phyloP scores from a whole-genome alignment of 2,888 invertebrate species.

The Phlogophora meticulosa region DNA sequence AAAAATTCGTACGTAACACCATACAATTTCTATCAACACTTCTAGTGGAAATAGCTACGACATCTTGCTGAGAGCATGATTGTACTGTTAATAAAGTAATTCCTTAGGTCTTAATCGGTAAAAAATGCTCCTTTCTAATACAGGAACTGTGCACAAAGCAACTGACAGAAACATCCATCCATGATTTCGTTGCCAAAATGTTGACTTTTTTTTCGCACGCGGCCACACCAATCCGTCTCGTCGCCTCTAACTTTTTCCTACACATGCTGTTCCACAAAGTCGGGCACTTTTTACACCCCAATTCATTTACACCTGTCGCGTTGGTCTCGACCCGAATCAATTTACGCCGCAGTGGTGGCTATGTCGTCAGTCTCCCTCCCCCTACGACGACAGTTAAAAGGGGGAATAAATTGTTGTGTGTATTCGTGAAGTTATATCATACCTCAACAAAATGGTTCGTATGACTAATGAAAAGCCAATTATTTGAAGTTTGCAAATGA shows the following conservation, averaged over 20 bases:
- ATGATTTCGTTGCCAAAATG: constrained; percentile 6
- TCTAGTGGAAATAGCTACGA: too few species aligned
- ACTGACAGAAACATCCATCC: neutral
- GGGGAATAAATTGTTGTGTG: constrained; percentile 37
- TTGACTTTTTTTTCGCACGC: neutral
- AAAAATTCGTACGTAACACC: too few species aligned
- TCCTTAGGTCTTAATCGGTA: too few species aligned
- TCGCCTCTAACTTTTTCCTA: constrained; percentile 31
- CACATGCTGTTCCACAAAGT: constrained; percentile 35
- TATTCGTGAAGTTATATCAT: constrained; percentile 8
- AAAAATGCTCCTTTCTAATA: neutral
- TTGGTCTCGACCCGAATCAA: constrained; percentile 74
- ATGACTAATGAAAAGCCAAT: constrained; percentile 6
- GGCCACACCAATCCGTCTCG: constrained; percentile 26
- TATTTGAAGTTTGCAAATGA: neutral
- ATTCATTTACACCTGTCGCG: constrained; percentile 76
- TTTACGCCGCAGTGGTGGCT: constrained; percentile 59
- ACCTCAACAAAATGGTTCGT: constrained; percentile 11
- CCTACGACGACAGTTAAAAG: constrained; percentile 41
- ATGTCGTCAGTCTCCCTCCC: constrained; percentile 21
- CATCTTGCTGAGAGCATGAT: too few species aligned
- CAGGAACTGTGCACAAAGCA: neutral
- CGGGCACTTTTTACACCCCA: constrained; percentile 65
- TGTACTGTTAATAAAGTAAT: too few species aligned
- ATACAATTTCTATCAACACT: too few species aligned